Percentiles rank a stretch among this genome's conserved stretches.
Evolutionary conservation across 1,140 invertebrate genomes (phyloP).

Genomic region (Homalodisca vitripennis): DNA sequence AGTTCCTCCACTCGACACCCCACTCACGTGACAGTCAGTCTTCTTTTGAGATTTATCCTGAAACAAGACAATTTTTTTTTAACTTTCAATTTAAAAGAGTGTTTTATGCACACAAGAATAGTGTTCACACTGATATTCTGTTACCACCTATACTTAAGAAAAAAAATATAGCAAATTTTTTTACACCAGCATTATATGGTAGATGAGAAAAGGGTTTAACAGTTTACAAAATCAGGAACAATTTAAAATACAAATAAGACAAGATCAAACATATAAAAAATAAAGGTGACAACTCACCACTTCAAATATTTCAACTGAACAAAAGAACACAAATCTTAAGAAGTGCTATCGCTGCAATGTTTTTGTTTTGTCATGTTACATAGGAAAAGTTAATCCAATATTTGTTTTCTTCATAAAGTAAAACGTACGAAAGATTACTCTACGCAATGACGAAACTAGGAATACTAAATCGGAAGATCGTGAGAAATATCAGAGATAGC

Average conservation of each 20-base stretch:
- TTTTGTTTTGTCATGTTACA: too few relatives aligned
- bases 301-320: too few relatives aligned
- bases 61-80: background rate
- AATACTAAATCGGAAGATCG: too few relatives aligned
- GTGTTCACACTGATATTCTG: background rate
- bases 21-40: constrained; percentile 16
- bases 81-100: background rate
- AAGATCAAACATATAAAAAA: too few relatives aligned
- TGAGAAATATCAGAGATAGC: too few relatives aligned
- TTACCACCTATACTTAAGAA: background rate
- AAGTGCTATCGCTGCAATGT: too few relatives aligned
- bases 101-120: background rate
- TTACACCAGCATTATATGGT: background rate
- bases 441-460: too few relatives aligned
- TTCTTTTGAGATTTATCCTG: background rate
- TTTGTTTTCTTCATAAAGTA: too few relatives aligned
- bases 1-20: background rate
- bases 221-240: background rate
- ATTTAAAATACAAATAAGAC: background rate
- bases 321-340: too few relatives aligned
- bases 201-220: background rate
- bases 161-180: background rate
- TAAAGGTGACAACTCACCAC: too few relatives aligned
- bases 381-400: too few relatives aligned
- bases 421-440: too few relatives aligned